These are phyloP conservation scores for Lycaena phlaeas DNA, from an alignment of 2,888 invertebrate species.

Conservation along the genomic window DNA sequence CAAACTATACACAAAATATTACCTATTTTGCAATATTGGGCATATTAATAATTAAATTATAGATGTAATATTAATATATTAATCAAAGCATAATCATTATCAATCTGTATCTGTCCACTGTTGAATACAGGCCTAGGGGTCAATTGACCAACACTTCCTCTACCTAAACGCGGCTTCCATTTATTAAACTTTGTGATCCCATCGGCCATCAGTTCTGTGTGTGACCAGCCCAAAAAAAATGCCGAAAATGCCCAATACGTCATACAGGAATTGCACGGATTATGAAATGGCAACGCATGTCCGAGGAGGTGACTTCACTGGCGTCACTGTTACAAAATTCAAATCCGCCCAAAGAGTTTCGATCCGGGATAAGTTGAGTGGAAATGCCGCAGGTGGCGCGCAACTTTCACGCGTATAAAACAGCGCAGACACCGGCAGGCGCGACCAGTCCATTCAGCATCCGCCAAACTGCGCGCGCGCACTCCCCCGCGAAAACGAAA, in stretches of 20 bases:
- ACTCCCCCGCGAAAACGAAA: slow-evolving; percentile 49
- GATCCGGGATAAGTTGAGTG: slow-evolving; percentile 56
- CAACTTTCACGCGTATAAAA: slow-evolving; percentile 71
- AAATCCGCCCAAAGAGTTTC: slow-evolving; percentile 34
- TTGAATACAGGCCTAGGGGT: too few relatives aligned
- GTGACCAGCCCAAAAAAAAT: too few relatives aligned
- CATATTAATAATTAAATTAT: too few relatives aligned
- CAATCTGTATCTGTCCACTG: too few relatives aligned
- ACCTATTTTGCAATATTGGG: too few relatives aligned
- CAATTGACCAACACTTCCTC: too few relatives aligned
- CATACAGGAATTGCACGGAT: neutral
- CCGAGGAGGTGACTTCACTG: slow-evolving; percentile 35
- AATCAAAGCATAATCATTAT: too few relatives aligned
- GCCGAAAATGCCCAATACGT: neutral
- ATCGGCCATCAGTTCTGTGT: too few relatives aligned
- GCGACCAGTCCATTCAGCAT: slow-evolving; percentile 55
- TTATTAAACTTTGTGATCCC: too few relatives aligned
- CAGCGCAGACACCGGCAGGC: slow-evolving; percentile 41
- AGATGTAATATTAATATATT: too few relatives aligned
- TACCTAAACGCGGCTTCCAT: too few relatives aligned
- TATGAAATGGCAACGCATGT: slow-evolving; percentile 12
- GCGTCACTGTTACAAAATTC: slow-evolving; percentile 57
- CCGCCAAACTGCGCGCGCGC: slow-evolving; percentile 40
- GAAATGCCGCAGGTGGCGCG: slow-evolving; percentile 39
- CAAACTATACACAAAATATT: too few relatives aligned